Percentiles rank a stretch among this genome's conserved stretches.
Conservation (phyloP, 2,888 invertebrate genomes). For the Crocallis elinguaria region DNA sequence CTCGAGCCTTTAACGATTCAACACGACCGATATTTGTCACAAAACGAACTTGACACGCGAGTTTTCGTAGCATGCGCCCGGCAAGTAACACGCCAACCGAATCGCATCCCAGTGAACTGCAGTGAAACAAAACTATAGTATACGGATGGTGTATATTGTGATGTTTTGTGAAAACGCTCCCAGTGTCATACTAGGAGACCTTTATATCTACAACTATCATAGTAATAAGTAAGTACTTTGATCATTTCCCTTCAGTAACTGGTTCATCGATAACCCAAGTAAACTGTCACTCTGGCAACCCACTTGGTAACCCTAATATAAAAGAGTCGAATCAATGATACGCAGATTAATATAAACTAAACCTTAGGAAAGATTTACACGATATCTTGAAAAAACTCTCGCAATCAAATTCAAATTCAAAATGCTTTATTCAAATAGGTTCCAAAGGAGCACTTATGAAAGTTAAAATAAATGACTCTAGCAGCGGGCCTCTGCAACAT, state of each 20-base stretch:
- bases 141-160: slow-evolving; percentile 74
- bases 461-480: too few species aligned
- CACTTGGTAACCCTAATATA: too few species aligned
- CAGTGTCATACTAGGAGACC: slow-evolving; percentile 71
- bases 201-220: slow-evolving; percentile 51
- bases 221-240: slow-evolving; percentile 61
- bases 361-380: too few species aligned
- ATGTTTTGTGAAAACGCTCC: slow-evolving; percentile 75
- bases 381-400: too few species aligned
- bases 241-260: not conserved
- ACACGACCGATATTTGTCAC: slow-evolving; percentile 70
- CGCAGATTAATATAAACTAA: too few species aligned
- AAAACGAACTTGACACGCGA: slow-evolving; percentile 48
- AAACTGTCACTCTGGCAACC: too few species aligned
- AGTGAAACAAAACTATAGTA: slow-evolving; percentile 64
- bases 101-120: slow-evolving; percentile 45
- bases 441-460: too few species aligned
- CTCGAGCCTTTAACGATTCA: slow-evolving; percentile 75
- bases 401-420: too few species aligned
- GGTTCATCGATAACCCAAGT: not conserved
- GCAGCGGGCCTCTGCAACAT: too few species aligned
- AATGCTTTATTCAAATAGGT: too few species aligned
- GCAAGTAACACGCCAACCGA: slow-evolving; percentile 42
- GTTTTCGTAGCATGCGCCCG: slow-evolving; percentile 46
- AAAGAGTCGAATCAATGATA: too few species aligned